phyloP scores from a whole-genome alignment of 2,113 vertebrate species.

The Plestiodon gilberti region DNA sequence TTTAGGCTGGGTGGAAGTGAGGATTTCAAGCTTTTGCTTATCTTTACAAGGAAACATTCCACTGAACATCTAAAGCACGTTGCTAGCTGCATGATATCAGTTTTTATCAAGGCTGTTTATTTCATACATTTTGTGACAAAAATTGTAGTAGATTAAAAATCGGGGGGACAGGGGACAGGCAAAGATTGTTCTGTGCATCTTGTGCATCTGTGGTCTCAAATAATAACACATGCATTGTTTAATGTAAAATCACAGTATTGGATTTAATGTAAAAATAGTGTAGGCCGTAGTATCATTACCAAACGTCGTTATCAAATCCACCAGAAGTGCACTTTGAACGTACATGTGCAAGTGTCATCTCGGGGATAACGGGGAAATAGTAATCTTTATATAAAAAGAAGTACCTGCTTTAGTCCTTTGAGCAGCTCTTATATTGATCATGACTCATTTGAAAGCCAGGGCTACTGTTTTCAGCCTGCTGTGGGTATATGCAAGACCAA shows the following conservation, averaged over 20 bases:
- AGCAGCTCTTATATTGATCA: background rate
- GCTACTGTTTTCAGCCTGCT: background rate
- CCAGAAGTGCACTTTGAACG: background rate
- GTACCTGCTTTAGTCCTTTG: background rate
- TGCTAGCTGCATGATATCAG: conserved; percentile 2
- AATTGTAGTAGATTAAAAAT: background rate
- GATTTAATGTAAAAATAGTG: background rate
- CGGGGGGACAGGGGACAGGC: background rate
- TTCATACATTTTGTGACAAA: conserved; percentile 7
- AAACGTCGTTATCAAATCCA: background rate
- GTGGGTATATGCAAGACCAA: background rate
- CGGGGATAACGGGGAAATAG: background rate
- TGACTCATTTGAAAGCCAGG: background rate
- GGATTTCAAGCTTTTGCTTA: conserved; percentile 28
- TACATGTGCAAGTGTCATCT: background rate
- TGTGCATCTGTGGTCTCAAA: background rate
- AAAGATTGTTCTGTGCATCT: background rate
- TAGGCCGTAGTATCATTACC: background rate
- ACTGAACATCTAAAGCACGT: conserved; percentile 15
- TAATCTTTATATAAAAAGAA: background rate
- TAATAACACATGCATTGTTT: background rate
- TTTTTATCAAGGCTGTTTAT: conserved; percentile 9
- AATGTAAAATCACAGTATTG: background rate
- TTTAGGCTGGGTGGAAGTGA: conserved; percentile 13
- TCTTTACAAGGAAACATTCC: conserved; percentile 29